Conservation (phyloP, 2,113 vertebrate genomes). For the Sinocyclocheilus anophthalmus region DNA sequence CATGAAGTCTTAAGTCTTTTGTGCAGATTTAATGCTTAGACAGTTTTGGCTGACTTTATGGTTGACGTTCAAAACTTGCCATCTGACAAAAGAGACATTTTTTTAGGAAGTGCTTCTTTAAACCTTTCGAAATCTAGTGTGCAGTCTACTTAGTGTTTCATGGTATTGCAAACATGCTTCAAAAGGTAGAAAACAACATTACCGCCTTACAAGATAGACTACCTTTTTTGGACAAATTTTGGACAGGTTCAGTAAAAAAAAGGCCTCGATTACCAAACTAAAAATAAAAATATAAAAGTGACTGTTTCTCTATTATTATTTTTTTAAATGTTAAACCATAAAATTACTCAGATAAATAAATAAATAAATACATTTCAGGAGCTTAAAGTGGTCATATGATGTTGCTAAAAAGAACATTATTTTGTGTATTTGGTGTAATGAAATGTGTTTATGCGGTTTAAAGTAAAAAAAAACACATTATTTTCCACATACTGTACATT, state of each 20-base stretch:
- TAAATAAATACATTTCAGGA: too few relatives aligned
- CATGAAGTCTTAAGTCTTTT: slow-evolving; percentile 9
- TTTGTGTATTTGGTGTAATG: too few relatives aligned
- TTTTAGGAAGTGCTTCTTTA: background rate
- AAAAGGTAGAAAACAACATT: background rate
- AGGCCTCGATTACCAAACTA: background rate
- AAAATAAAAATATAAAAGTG: background rate
- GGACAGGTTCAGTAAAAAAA: background rate
- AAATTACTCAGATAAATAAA: too few relatives aligned
- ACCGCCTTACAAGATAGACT: background rate
- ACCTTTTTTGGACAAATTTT: background rate
- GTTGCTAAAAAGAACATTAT: too few relatives aligned
- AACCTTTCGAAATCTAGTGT: background rate
- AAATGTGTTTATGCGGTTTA: too few relatives aligned
- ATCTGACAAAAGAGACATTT: background rate
- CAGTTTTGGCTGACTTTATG: background rate
- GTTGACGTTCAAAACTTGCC: background rate
- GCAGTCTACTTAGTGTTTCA: background rate
- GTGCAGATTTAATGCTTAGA: slow-evolving; percentile 1
- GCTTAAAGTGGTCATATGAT: background rate
- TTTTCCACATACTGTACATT: too few relatives aligned
- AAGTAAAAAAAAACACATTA: too few relatives aligned
- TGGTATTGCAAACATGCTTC: background rate
- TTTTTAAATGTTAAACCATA: too few relatives aligned
- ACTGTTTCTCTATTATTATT: background rate